Percentiles rank a stretch among this genome's conserved stretches.
phyloP scores from a whole-genome alignment of 2,113 vertebrate genomes.

The Mixornis gularis region DNA sequence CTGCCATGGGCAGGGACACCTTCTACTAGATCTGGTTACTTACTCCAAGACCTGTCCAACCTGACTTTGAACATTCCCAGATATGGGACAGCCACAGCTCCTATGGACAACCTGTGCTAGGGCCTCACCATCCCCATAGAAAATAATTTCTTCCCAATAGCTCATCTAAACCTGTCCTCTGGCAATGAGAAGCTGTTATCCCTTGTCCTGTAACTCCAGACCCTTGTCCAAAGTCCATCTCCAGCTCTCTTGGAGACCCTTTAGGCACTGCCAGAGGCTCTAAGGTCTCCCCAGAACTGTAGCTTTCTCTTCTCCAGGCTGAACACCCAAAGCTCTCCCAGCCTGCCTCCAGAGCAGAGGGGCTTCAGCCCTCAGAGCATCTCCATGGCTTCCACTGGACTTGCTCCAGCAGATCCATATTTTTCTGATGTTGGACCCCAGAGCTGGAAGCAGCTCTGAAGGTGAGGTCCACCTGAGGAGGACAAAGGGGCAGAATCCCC shows the following conservation, averaged over 20 bases:
- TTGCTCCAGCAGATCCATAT: rapidly evolving
- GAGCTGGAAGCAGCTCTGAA: neutral
- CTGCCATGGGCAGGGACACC: neutral
- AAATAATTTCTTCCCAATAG: neutral
- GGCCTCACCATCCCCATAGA: neutral
- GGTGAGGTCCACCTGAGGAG: neutral
- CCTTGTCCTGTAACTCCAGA: neutral
- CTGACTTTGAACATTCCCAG: neutral
- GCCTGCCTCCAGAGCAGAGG: neutral
- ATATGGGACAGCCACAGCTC: neutral
- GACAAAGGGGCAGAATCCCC: neutral
- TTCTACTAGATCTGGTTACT: neutral
- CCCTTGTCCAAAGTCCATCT: neutral
- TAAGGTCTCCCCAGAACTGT: neutral
- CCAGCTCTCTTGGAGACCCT: neutral
- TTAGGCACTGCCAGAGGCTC: neutral
- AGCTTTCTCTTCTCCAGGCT: too few species aligned
- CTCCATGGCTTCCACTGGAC: neutral
- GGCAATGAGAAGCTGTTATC: neutral
- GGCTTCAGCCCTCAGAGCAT: neutral
- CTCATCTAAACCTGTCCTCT: neutral
- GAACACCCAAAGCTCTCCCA: neutral
- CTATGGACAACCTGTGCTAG: neutral
- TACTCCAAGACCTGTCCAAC: neutral
- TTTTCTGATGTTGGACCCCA: neutral